Base-by-base conservation (phyloP, 2,113 vertebrate genomes). In the Sceloporus undulatus region DNA sequence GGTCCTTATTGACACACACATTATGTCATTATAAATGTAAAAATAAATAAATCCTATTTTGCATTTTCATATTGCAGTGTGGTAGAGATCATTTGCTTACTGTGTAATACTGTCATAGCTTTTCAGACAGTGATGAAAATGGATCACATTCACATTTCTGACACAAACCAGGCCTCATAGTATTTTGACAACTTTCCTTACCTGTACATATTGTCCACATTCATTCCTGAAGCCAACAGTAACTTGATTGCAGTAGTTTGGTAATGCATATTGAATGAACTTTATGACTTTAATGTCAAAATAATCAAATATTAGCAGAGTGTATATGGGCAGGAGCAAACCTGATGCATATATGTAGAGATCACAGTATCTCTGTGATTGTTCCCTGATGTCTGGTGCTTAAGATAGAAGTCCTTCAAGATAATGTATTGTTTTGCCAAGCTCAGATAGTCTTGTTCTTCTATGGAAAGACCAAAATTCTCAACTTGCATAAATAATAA, bases 341-440 rank as follows among this genome's bases (percentile, higher is more conserved):
- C 13, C n/a, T 76, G 0, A 0, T 2, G 9, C 40, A 1, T 66
- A 65, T 87, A 84, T 42, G n/a, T 14, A 18, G 62, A 86, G 29
- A 18, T 14, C 13, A 62, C 59, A 62, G 59, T 16, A 19, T 40
- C 70, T 70, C 16, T 38, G n/a, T 62, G 59, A 62, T 18, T 62
- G 59, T 16, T 38, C 78, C 38, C 65, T 52, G 80, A 29, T 82
- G 79, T 85, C 62, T 18, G 65, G 77, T 27, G 62, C 89, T 84
- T 79, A 89, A 83, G 14, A 84, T 78, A 0, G 9, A 70, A 9
- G 79, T 65, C 42, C n/a, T 71, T 19, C 48, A 48, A 48, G 7
- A 48, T 48, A 48, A 48, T 48, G 79, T 68, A 29, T 73, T 87
- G 84, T 54, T 85, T 5, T 9, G 88, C 84, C 48, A 84, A 34